Percentiles rank a stretch among this genome's conserved stretches.
These are phyloP conservation scores for Bombylius major DNA, from an alignment of 2,888 invertebrate genomes.

Conservation along the genomic window DNA sequence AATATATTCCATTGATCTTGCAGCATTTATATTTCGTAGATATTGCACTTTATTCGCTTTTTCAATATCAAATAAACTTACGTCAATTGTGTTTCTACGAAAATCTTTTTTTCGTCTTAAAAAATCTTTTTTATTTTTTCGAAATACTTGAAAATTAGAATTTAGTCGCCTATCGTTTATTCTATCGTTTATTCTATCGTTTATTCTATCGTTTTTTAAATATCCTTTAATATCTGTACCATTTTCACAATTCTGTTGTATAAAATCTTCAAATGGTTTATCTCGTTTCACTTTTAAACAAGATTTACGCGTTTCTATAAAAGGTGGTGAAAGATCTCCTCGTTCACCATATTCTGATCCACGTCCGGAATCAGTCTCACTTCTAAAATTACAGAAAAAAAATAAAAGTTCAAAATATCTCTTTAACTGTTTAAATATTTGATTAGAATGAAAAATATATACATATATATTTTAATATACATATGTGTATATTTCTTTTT, in stretches of 20 bases:
- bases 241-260: no score
- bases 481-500: no score
- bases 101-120: slow-evolving; percentile 9
- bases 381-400: not conserved
- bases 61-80: slow-evolving; percentile 14
- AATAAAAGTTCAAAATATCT: not conserved
- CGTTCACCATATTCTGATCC: slow-evolving; percentile 13
- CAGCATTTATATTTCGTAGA: not conserved
- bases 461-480: no score
- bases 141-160: slow-evolving; percentile 7
- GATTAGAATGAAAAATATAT: no score
- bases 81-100: slow-evolving; percentile 17
- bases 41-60: slow-evolving; percentile 6
- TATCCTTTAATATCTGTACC: no score
- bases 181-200: no score
- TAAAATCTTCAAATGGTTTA: not conserved
- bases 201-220: no score
- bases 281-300: slow-evolving; percentile 8
- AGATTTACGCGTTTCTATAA: not conserved
- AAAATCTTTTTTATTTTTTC: slow-evolving; percentile 5
- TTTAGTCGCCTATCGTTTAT: no score
- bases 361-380: slow-evolving; percentile 17
- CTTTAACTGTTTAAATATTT: no score
- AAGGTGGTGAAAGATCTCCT: not conserved
- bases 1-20: slow-evolving; percentile 13